A percentile compares a stretch with the other conserved stretches of the same genome.
Evolutionary conservation across 1,140 invertebrate species (phyloP).

Genomic region (Nomia melanderi): DNA sequence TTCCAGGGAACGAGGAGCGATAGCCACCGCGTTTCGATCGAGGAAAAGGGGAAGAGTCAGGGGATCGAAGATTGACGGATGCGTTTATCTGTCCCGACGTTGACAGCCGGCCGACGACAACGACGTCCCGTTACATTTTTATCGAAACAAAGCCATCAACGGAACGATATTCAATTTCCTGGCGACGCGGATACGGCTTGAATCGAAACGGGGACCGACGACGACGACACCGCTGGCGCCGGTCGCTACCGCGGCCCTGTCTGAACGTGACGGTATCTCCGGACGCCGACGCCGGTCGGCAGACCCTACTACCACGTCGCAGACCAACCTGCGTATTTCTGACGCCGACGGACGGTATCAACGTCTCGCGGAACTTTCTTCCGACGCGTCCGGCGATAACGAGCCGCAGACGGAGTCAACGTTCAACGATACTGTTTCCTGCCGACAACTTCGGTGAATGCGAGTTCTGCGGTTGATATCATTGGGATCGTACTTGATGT

Average conservation of each 20-base stretch:
- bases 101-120: conserved; percentile 5
- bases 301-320: conserved; percentile 2
- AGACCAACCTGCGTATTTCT: background rate
- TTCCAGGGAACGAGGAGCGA: too few species aligned
- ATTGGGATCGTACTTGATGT: too few species aligned
- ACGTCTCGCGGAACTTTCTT: conserved; percentile 14
- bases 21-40: too few species aligned
- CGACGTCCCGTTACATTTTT: conserved; percentile 47
- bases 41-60: background rate
- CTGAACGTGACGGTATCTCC: conserved; percentile 77
- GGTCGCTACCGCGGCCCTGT: background rate
- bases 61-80: conserved; percentile 28
- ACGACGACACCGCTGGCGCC: conserved; percentile 12
- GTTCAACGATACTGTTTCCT: background rate
- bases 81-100: conserved; percentile 24
- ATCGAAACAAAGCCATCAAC: conserved; percentile 58
- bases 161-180: conserved; percentile 76
- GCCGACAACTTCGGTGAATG: too few species aligned
- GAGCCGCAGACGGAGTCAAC: background rate
- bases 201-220: conserved; percentile 21
- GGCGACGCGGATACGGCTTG: conserved; percentile 31
- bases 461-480: too few species aligned
- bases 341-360: conserved; percentile 5
- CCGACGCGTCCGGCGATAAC: conserved; percentile 24
- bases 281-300: conserved; percentile 61